phyloP scores from a whole-genome alignment of 2,797 vertebrate species.

The Pelochelys cantorii region DNA sequence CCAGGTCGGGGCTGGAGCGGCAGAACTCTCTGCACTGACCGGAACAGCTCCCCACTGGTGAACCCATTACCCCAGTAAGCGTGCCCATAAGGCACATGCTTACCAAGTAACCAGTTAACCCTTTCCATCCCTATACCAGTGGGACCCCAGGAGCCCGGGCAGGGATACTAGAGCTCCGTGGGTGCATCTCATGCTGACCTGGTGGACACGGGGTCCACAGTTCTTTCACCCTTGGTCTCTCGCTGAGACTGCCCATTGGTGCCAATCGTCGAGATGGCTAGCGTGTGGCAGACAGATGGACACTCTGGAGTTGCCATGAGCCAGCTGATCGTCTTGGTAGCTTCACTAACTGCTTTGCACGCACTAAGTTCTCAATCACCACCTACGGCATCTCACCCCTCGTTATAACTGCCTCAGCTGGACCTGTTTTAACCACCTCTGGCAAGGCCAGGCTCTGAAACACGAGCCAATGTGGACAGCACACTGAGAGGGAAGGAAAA shows the following conservation, averaged over 20 bases:
- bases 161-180: neutral
- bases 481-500: neutral
- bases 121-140: no score
- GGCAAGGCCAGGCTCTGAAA: neutral
- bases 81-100: no score
- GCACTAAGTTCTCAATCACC: neutral
- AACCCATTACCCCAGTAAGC: no score
- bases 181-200: neutral
- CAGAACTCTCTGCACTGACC: no score
- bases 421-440: accelerated
- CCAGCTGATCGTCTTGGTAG: accelerated
- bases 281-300: accelerated
- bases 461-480: no score
- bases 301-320: neutral
- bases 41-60: no score
- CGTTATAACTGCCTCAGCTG: accelerated
- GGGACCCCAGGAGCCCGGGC: neutral
- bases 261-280: neutral
- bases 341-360: neutral
- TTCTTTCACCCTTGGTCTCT: neutral
- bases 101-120: no score
- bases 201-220: neutral
- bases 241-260: neutral
- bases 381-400: neutral
- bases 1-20: no score